Evolutionary conservation across 1,140 invertebrate genomes (phyloP), one percentile per base, ranked within the genome.

Genomic region (Cherax destructor): DNA sequence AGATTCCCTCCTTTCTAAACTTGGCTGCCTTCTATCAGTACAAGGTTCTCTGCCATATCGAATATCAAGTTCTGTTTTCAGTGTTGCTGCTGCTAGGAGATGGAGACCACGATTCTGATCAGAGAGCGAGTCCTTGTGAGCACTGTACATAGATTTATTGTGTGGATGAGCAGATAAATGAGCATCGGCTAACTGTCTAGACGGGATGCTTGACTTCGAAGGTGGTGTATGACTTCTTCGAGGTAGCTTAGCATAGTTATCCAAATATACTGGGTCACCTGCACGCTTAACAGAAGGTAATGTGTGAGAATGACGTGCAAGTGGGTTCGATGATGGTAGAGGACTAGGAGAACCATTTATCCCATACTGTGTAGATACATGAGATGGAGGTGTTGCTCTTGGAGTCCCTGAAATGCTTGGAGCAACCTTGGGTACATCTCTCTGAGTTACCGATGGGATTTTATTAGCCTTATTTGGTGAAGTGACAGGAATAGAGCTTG

Each of bases 271-370:
- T 49, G 89, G 89, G 83, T 91, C 89, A 5, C 83, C 89, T 30
- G 89, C 69, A 30, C 89, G 74, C 76, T 91, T 91, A 50, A 83
- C n/a, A 5, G 89, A 49, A 6, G 83, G 56, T 59, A 91, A 74
- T 49, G 86, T 30, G 59, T 86, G 89, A 21, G 76, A 49, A 18
- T n/a, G 41, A 52, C 83, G 72, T 6, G 56, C 10, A 9, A 79
- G 41, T 24, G 83, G 41, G 56, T 30, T 79, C 24, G 89, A 78
- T 76, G 87, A 83, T 18, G 83, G 30, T 21, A 79, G 56, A 65
- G 80, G 89, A 79, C 89, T 86, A 85, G 89, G 83, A n/a, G 89
- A 52, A 65, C 72, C 83, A 69, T 85, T 91, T 49, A 91, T 52
- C 56, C 89, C 72, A 86, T 85, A 91, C 1, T 69, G 89, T 30